Evolutionary conservation across 2,113 vertebrate genomes (phyloP).

Genomic region (Chaetura pelagica): DNA sequence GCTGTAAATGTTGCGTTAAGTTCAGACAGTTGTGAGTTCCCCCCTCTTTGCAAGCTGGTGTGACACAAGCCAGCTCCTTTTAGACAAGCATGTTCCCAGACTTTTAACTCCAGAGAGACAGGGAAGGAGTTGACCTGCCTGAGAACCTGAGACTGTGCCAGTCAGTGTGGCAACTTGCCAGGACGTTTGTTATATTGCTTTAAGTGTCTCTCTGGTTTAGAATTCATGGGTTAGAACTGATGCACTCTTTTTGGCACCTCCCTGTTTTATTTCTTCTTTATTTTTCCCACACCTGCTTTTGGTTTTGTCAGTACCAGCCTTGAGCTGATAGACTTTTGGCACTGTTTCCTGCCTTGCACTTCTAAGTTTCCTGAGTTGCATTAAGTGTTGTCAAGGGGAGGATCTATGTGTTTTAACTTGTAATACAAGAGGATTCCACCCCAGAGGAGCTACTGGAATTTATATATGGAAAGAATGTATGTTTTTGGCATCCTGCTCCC

Average conservation of each 20-base stretch:
- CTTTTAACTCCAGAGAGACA: neutral
- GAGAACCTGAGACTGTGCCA: neutral
- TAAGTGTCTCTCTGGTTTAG: neutral
- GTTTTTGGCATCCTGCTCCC: neutral
- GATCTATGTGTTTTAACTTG: neutral
- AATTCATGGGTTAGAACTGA: neutral
- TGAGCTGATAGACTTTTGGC: neutral
- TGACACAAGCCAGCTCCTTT: neutral
- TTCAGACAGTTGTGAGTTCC: neutral
- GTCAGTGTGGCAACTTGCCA: neutral
- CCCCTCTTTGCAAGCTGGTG: neutral
- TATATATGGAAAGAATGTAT: neutral
- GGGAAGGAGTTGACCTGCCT: neutral
- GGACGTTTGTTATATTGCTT: neutral
- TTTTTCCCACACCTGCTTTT: neutral
- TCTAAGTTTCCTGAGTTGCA: neutral
- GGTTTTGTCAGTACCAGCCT: neutral
- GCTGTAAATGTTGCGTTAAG: neutral
- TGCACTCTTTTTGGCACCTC: neutral
- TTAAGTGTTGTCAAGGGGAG: neutral
- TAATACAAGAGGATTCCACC: neutral
- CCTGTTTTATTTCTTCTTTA: neutral
- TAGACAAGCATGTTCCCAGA: neutral
- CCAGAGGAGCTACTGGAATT: neutral
- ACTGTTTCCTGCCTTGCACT: neutral